Evolutionary conservation across 2,113 vertebrate species (phyloP).

Genomic region (Stictonetta naevosa): DNA sequence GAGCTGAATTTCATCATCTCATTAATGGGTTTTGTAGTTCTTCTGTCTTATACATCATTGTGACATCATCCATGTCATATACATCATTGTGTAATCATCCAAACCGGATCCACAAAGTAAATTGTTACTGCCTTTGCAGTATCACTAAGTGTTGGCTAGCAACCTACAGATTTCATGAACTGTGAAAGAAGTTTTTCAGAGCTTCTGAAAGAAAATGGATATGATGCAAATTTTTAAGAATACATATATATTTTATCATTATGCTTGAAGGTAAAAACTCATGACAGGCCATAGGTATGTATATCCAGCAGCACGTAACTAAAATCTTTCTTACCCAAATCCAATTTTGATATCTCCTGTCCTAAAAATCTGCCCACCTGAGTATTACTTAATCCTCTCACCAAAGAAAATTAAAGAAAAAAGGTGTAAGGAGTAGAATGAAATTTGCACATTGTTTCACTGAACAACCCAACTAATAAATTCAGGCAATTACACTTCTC

Average conservation of each 20-base stretch:
- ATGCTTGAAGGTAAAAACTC: neutral
- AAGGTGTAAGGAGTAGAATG: neutral
- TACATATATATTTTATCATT: neutral
- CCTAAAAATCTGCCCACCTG: neutral
- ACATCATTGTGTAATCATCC: neutral
- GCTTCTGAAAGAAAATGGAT: neutral
- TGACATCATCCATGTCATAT: no score
- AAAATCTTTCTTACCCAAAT: neutral
- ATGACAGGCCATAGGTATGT: neutral
- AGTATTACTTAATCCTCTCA: neutral
- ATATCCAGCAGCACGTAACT: neutral
- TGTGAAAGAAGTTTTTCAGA: neutral
- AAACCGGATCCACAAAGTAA: neutral
- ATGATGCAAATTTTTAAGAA: neutral
- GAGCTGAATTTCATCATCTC: neutral
- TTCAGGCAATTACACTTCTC: neutral
- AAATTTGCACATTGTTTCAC: neutral
- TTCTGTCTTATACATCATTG: neutral
- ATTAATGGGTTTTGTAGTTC: neutral
- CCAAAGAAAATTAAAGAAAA: neutral
- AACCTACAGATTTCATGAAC: neutral
- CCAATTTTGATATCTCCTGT: neutral
- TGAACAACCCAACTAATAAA: neutral
- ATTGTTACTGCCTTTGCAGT: neutral
- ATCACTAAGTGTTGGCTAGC: neutral